Base-by-base conservation (phyloP, 1,140 invertebrate genomes). In the Lordiphosa mommai region DNA sequence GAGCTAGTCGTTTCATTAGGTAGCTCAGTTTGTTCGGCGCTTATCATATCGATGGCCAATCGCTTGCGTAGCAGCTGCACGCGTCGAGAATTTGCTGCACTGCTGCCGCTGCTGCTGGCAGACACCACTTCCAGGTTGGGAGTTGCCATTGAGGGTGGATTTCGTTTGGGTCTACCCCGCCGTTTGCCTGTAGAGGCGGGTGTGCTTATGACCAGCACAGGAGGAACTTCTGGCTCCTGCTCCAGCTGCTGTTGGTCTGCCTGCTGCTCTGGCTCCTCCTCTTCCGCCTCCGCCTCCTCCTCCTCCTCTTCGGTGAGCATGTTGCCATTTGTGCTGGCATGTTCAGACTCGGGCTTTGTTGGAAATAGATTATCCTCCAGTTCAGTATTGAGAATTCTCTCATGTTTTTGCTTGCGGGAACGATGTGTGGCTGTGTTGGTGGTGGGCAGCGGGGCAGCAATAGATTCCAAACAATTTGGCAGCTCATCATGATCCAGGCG, bases 1-100 rank as follows among this genome's bases (percentile, higher is more conserved):
- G 41, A 4, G 5, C 5, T n/a, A 0, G 29, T 2, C 16, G 23
- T 13, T n/a, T 51, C 34, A n/a, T n/a, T n/a, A 5, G 46, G 17
- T 20, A 55, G 9, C 33, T 61, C 46, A 7, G 65, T 57, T 12
- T 63, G 64, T n/a, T 72, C 84, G 3, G 57, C 49, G 20, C 63
- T 76, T 0, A 88, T 71, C 82, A 88, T 88, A 43, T 88, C 86
- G 16, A 88, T 88, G 14, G 86, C 86, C 61, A 88, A 37, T 0
- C 86, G 82, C 46, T 88, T 88, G 23, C 82, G 77, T 32, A 88
- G 33, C 20, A 88, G 41, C 38, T 88, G 86, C 5, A 88, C 86
- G 5, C 86, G 77, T 0, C 86, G 57, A 2, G 85, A 74, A 9
- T 85, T 85, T 0, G 63, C 67, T 1, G 68, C 68, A 14, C 59